Base-by-base conservation (phyloP, 2,113 vertebrate genomes). In the Ginglymostoma cirratum region DNA sequence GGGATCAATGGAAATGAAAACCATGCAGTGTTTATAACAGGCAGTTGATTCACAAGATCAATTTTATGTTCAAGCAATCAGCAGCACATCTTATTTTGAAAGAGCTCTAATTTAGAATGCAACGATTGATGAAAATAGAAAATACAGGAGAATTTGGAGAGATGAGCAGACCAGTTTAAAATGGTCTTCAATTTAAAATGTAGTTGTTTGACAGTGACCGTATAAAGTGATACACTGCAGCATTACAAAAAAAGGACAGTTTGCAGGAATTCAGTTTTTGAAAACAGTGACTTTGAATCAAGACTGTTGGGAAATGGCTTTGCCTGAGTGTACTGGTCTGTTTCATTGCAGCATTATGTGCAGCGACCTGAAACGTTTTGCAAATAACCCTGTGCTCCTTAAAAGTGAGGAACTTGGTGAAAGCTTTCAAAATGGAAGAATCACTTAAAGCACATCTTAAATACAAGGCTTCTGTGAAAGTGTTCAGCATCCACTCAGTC, bases 281-380 rank as follows among this genome's bases (percentile, higher is more conserved):
- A n/a, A 90, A 90, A 90, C 24, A 89, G 24, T 27, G 52, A 61
- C 27, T 52, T 89, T 89, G 86, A 55, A 48, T 89, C 48, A 55
- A 89, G 48, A 30, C 48, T 48, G 5, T 89, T 89, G 27, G 55
- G 48, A 61, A 89, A 23, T 87, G 42, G 42, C 42, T 86, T 38
- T 38, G 72, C n/a, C 15, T 83, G n/a, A 83, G 38, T 83, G 78
- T 83, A 19, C 78, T 48, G 8, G 23, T 30, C 86, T 34, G 15
- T 89, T 83, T 87, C 55, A 89, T 89, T 89, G 52, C 42, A 87
- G 86, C 27, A 89, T 89, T 89, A 45, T 89, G 45, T 61, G 27
- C 86, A 27, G 55, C 61, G 45, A 89, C 12, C 27, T 61, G 52
- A 52, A 89, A 61, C 34, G 24, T 89, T 89, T 55, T 55, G 52